Conservation (phyloP, 2,888 invertebrate genomes). For the Caenorhabditis japonica region DNA sequence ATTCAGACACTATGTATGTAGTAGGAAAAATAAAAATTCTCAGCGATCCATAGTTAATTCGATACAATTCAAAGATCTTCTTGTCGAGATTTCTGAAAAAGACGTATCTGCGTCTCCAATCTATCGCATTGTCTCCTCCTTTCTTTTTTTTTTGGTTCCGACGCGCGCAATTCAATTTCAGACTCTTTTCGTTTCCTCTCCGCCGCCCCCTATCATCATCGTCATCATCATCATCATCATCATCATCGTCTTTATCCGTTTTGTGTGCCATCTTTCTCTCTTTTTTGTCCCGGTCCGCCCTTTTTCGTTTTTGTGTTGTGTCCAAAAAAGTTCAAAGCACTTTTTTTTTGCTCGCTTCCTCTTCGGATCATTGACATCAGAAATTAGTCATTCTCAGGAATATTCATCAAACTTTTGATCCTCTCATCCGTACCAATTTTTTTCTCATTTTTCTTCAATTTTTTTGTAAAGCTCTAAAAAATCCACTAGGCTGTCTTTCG, state of each 20-base stretch:
- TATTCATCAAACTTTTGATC: constrained; percentile 17
- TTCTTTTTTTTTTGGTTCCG: constrained; percentile 11
- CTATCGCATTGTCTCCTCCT: background rate
- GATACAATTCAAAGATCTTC: too few relatives aligned
- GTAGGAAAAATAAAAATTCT: too few relatives aligned
- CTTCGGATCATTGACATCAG: constrained; percentile 36
- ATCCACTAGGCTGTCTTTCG: too few relatives aligned
- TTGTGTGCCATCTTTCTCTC: constrained; percentile 19
- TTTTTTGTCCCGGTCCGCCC: constrained; percentile 20
- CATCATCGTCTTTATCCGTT: constrained; percentile 25
- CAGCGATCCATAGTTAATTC: background rate
- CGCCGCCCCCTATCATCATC: constrained; percentile 32
- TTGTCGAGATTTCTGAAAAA: constrained; percentile 43
- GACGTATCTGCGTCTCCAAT: constrained; percentile 18
- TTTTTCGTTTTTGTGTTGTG: constrained; percentile 28
- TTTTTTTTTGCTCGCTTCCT: constrained; percentile 10
- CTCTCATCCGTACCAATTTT: constrained; percentile 23
- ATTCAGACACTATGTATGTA: too few relatives aligned
- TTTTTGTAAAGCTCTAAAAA: too few relatives aligned
- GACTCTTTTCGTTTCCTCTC: constrained; percentile 46
- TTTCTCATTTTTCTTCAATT: constrained; percentile 6
- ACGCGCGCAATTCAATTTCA: constrained; percentile 48
- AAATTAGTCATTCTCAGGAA: constrained; percentile 38
- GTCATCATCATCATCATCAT: constrained; percentile 40
- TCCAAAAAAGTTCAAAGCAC: constrained; percentile 35